These are phyloP conservation scores for Andrena chrysosceles DNA, from an alignment of 2,888 invertebrate species.

Conservation along the genomic window DNA sequence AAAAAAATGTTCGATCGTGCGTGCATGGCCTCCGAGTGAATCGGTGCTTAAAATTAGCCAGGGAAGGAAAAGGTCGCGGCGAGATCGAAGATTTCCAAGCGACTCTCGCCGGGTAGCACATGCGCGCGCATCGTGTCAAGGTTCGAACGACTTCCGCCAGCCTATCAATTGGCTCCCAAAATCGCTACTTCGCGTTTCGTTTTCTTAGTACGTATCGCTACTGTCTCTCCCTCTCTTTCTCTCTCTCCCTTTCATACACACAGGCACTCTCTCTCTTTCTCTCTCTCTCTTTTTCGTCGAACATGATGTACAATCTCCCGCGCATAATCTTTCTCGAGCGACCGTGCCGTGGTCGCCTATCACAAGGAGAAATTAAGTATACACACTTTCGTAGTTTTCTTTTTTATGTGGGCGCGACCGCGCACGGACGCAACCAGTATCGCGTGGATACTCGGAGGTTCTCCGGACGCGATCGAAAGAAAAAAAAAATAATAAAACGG, in stretches of 20 bases:
- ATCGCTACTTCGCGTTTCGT: conserved; percentile 60
- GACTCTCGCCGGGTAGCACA: background rate
- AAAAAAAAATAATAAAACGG: conserved; percentile 4
- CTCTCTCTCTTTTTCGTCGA: conserved; percentile 32
- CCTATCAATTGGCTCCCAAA: conserved; percentile 82
- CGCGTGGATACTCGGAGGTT: background rate
- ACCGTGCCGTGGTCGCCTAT: conserved; percentile 66
- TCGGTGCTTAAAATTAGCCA: too few relatives aligned
- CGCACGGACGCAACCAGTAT: background rate
- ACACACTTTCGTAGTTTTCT: conserved; percentile 62
- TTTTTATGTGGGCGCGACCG: background rate
- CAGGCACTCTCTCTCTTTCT: conserved; percentile 1
- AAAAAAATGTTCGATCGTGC: too few relatives aligned
- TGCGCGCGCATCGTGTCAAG: background rate
- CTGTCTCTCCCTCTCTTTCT: conserved; percentile 17
- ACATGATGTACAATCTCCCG: conserved; percentile 47
- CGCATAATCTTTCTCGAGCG: conserved; percentile 51
- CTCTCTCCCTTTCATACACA: conserved; percentile 4
- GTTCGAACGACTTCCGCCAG: conserved; percentile 77
- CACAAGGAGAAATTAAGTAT: conserved; percentile 82
- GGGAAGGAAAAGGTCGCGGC: background rate
- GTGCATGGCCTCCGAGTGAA: too few relatives aligned
- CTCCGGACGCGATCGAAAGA: conserved; percentile 15
- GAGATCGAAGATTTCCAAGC: background rate
- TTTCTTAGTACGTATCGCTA: conserved; percentile 61